A percentile compares a stretch with the other conserved stretches of the same genome.
Evolutionary conservation across 2,113 vertebrate genomes (phyloP).

Genomic region (Archocentrus centrarchus): DNA sequence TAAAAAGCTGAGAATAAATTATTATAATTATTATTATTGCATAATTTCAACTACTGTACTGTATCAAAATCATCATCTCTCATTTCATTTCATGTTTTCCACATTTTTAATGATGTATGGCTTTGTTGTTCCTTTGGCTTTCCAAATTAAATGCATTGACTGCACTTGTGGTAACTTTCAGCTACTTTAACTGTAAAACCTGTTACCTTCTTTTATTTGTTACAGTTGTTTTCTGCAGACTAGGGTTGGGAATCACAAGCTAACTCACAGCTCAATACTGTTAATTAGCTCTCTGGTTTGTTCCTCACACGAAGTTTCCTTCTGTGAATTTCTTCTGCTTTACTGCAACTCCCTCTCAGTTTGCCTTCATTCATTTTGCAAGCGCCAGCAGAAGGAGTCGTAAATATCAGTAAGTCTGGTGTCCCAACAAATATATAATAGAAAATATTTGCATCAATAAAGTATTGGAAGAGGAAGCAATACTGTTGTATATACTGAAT

Average conservation of each 20-base stretch:
- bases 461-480: not conserved
- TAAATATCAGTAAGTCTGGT: not conserved
- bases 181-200: not conserved
- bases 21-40: no score
- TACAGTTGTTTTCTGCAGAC: not conserved
- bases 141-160: not conserved
- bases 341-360: not conserved
- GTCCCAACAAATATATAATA: not conserved
- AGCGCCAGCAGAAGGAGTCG: no score
- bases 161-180: not conserved
- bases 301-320: not conserved
- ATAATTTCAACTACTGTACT: no score
- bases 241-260: not conserved
- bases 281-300: conserved; percentile 1
- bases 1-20: no score
- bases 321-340: not conserved
- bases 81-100: not conserved
- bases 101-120: not conserved
- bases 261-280: not conserved
- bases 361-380: not conserved
- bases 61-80: no score
- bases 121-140: not conserved
- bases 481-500: not conserved
- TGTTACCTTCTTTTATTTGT: not conserved
- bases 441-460: conserved; percentile 1